Evolutionary conservation across 2,888 invertebrate species (phyloP).

Genomic region (Polyommatus icarus): DNA sequence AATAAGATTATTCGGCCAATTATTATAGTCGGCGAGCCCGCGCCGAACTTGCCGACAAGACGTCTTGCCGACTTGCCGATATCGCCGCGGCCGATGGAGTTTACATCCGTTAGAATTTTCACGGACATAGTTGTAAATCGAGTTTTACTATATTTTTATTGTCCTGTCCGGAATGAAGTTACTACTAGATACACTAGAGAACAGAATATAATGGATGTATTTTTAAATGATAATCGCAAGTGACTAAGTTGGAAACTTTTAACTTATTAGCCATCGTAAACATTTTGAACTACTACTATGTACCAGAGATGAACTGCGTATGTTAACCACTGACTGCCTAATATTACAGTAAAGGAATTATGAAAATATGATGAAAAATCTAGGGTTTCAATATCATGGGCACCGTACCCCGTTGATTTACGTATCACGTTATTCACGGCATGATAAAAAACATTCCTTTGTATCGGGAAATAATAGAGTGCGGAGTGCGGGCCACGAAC

Average conservation of each 20-base stretch:
- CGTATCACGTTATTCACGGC: background rate
- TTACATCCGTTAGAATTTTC: background rate
- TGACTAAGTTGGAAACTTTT: too few species aligned
- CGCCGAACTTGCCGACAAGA: background rate
- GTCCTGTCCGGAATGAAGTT: too few species aligned
- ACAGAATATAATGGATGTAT: too few species aligned
- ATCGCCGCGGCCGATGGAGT: background rate
- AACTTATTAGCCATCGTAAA: too few species aligned
- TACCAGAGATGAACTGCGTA: too few species aligned
- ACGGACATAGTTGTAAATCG: background rate
- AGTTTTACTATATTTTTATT: background rate
- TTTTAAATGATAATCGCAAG: too few species aligned
- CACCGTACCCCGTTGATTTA: background rate
- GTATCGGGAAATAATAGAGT: background rate
- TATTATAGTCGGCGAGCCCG: background rate
- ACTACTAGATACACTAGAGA: too few species aligned
- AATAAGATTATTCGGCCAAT: background rate
- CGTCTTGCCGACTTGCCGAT: background rate
- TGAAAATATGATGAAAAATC: background rate
- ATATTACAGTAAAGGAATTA: background rate
- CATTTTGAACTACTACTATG: too few species aligned
- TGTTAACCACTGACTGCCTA: background rate
- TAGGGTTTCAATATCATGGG: background rate
- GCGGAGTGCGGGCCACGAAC: background rate
- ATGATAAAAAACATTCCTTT: slow-evolving; percentile 7